Evolutionary conservation across 2,888 invertebrate species (phyloP).

Genomic region (Seira ritae): DNA sequence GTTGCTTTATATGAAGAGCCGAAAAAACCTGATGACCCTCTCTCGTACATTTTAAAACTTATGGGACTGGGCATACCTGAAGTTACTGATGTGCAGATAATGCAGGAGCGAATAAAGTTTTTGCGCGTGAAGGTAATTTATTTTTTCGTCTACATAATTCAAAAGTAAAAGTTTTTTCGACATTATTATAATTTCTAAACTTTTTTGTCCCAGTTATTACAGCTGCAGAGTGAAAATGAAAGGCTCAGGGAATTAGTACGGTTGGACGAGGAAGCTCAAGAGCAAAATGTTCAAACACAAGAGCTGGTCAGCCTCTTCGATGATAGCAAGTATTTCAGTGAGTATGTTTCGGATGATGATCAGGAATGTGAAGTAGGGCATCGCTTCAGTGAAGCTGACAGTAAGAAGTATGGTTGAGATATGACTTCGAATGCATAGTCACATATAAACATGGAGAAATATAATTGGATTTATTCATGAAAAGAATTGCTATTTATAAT

Average conservation of each 20-base stretch:
- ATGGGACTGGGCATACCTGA: constrained; percentile 57
- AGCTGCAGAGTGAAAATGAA: constrained; percentile 7
- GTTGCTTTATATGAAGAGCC: constrained; percentile 60
- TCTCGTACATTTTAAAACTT: constrained; percentile 44
- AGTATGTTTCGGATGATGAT: constrained; percentile 21
- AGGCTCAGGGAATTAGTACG: neutral
- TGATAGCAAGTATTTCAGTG: constrained; percentile 25
- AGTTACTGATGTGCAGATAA: constrained; percentile 11
- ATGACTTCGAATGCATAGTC: no score
- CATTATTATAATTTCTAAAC: neutral
- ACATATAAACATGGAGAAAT: no score
- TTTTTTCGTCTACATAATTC: no score
- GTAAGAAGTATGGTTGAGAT: no score
- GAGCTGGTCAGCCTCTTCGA: constrained; percentile 13
- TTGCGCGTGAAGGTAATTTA: constrained; percentile 33
- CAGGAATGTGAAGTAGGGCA: no score
- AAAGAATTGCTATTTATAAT: no score
- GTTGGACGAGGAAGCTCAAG: constrained; percentile 19
- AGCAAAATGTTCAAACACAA: constrained; percentile 14
- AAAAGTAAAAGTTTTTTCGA: constrained; percentile 4
- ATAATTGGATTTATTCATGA: no score
- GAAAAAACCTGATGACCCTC: constrained; percentile 56
- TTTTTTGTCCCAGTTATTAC: neutral
- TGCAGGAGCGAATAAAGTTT: constrained; percentile 19
- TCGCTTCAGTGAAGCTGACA: no score